phyloP scores from a whole-genome alignment of 64 coral and sea anemone species.

The Astreopora myriophthalma region DNA sequence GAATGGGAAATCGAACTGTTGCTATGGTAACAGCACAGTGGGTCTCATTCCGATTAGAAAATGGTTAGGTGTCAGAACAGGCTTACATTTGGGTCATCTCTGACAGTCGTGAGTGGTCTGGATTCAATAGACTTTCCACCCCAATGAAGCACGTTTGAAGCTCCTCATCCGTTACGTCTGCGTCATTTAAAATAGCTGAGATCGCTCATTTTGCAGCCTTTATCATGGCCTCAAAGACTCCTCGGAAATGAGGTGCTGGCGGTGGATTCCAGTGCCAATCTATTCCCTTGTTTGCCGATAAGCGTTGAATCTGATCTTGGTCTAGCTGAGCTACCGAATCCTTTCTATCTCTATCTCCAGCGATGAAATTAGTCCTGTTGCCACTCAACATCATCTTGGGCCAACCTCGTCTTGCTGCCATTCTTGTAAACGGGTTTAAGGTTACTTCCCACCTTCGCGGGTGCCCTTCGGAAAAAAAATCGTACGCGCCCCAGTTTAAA shows the following conservation, averaged over 20 bases:
- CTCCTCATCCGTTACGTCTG: constrained; percentile 52
- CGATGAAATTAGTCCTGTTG: constrained; percentile 25
- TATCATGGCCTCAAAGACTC: constrained; percentile 38
- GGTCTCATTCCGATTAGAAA: neutral
- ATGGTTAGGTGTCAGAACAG: constrained; percentile 3
- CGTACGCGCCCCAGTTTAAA: too few relatives aligned
- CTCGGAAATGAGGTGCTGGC: constrained; percentile 10
- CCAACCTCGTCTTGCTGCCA: neutral
- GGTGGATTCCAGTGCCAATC: constrained; percentile 39
- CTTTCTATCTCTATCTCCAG: constrained; percentile 3
- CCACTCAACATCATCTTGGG: neutral
- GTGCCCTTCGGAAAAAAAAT: too few relatives aligned
- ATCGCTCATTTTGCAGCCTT: constrained; percentile 49
- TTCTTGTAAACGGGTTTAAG: neutral
- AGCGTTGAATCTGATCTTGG: neutral
- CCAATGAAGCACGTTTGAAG: constrained; percentile 11
- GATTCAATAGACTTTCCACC: constrained; percentile 7
- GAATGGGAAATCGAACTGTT: too few relatives aligned
- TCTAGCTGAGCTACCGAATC: neutral
- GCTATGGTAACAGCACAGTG: too few relatives aligned
- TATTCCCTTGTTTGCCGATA: constrained; percentile 2
- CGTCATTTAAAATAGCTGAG: neutral
- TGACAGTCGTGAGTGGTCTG: neutral
- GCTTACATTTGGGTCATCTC: constrained; percentile 36
- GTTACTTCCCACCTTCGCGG: too few relatives aligned